A percentile compares a stretch with the other conserved stretches of the same genome.
Conservation (phyloP, 1,140 invertebrate species). For the Battus philenor region DNA sequence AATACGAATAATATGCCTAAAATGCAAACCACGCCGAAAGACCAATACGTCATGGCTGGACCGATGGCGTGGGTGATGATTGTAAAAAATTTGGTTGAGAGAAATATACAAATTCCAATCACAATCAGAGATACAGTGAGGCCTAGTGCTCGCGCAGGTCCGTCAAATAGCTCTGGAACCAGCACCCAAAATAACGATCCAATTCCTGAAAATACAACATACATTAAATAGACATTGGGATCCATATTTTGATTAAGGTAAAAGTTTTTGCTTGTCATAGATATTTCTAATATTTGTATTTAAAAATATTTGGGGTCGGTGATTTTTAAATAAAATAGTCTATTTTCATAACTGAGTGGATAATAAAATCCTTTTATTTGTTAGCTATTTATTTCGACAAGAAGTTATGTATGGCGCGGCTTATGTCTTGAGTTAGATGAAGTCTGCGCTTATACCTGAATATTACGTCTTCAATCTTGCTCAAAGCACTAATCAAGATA, state of each 20-base stretch:
- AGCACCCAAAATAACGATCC: conserved; percentile 47
- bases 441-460: too few relatives aligned
- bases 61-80: conserved; percentile 10
- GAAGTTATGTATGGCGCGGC: too few relatives aligned
- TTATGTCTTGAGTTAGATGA: too few relatives aligned
- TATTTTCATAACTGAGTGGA: conserved; percentile 21
- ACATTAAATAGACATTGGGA: too few relatives aligned
- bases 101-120: conserved; percentile 78
- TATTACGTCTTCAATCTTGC: too few relatives aligned
- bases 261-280: conserved; percentile 23
- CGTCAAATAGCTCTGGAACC: conserved; percentile 49
- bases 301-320: not conserved
- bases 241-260: conserved; percentile 4
- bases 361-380: too few relatives aligned
- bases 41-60: conserved; percentile 22
- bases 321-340: not conserved
- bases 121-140: conserved; percentile 45
- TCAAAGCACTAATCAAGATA: too few relatives aligned
- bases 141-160: conserved; percentile 33
- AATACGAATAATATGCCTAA: conserved; percentile 15
- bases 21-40: conserved; percentile 15
- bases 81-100: conserved; percentile 54
- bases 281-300: conserved; percentile 10
- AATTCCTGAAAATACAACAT: conserved; percentile 50
- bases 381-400: too few relatives aligned